Percentiles rank a stretch among this genome's conserved stretches.
These are phyloP conservation scores for Parasteatoda lunata DNA, from an alignment of 2,888 invertebrate genomes.

Conservation along the genomic window DNA sequence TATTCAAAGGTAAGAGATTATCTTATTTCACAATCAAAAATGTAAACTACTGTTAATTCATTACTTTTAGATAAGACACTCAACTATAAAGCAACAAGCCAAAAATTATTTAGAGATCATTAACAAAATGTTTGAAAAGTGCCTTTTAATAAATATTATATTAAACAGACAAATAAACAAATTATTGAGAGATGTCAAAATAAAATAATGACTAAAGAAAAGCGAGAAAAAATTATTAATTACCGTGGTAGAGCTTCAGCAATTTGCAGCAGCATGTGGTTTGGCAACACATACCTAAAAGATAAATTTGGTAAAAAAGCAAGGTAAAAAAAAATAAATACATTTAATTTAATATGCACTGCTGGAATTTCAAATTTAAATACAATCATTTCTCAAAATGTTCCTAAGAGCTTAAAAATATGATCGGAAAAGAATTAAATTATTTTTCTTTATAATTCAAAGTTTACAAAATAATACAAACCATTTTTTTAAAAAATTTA, in stretches of 20 bases:
- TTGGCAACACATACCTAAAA: constrained; percentile 89
- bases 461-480: background rate
- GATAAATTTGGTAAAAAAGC: background rate
- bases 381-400: background rate
- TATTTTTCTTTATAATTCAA: background rate
- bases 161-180: no score
- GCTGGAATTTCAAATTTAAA: background rate
- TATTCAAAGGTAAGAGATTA: no score
- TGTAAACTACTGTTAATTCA: no score
- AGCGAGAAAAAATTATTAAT: background rate
- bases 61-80: no score
- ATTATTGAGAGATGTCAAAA: no score
- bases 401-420: background rate
- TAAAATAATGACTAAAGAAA: no score
- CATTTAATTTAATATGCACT: background rate
- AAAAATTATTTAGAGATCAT: no score
- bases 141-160: no score
- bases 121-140: no score
- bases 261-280: constrained; percentile 94
- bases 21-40: no score
- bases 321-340: background rate
- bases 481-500: no score
- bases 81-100: no score
- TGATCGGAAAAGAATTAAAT: background rate
- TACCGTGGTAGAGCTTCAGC: constrained; percentile 85